Evolutionary conservation across 2,113 vertebrate species (phyloP).

Genomic region (Vidua chalybeata): DNA sequence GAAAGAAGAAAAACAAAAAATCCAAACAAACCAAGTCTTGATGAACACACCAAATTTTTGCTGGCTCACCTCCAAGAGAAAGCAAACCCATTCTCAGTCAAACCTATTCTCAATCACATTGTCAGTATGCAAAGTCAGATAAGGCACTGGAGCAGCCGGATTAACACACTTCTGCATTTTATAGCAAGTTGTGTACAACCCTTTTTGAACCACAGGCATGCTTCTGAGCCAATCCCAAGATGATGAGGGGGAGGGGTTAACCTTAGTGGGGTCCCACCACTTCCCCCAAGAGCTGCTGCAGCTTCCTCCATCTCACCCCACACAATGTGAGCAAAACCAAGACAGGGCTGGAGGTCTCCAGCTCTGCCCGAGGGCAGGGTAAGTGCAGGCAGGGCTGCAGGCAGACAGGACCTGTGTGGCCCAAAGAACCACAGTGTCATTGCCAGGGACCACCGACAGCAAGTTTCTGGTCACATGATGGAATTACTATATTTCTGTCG

Average conservation of each 20-base stretch:
- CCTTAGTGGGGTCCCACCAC: background rate
- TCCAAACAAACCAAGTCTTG: background rate
- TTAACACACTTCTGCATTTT: conserved; percentile 12
- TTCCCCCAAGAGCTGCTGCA: rapidly evolving
- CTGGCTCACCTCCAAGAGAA: background rate
- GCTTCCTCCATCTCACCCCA: background rate
- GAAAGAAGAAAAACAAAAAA: background rate
- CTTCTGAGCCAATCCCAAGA: background rate
- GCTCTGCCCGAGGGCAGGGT: background rate
- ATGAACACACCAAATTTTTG: background rate
- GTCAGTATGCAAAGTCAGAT: background rate
- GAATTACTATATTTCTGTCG: background rate
- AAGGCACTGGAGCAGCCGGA: rapidly evolving
- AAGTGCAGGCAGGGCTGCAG: rapidly evolving
- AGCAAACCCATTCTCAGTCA: background rate
- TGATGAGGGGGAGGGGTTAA: rapidly evolving
- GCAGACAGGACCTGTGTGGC: background rate
- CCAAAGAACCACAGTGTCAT: background rate
- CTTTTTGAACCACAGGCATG: rapidly evolving
- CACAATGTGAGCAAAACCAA: background rate
- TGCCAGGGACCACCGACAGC: background rate
- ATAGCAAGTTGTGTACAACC: background rate
- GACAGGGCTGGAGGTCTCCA: rapidly evolving
- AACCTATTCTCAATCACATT: background rate
- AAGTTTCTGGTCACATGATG: background rate